Base-by-base conservation (phyloP, 1,140 invertebrate species). In the Cyclargus thomasi region DNA sequence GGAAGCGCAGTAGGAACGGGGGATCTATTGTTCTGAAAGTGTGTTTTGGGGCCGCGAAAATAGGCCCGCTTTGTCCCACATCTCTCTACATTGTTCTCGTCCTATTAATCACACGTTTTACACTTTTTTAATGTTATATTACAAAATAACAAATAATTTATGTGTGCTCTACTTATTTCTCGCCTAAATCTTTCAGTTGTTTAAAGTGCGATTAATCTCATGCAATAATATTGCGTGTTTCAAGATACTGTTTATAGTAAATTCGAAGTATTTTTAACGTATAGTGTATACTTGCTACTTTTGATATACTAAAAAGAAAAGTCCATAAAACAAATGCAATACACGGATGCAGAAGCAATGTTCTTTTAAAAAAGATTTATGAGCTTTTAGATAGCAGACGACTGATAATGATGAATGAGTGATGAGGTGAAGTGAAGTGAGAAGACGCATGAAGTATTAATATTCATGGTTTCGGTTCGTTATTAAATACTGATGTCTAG, bases 11-110 rank as follows among this genome's bases (percentile, higher is more conserved):
- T 59, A 16, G 39, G 39, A 47, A 47, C 39, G 3, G 14, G 1
- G 2, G 39, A 3, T 11, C 14, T 20, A 21, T 59, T 20, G 17
- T 21, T 18, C 18, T 59, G 55, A 11, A 59, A 22, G 18, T 59
- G 55, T 59, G 55, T 59, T 20, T 59, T 17, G 55, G 55, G 20
- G 55, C 20, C 55, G 55, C 18, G 55, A 21, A 59, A 59, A 20
- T 59, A 59, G 55, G 2, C 7, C 18, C 18, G 55, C 55, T 59
- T 59, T 59, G 55, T 59, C 18, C 55, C 39, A 47, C 11, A 47
- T 47, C 39, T 47, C 39, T 47, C 3, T 14, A 14, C 39, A 47
- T 47, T 47, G 39, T 47, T 47, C 39, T 47, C 14, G 39, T 47
- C 29, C 29, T 14, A 47, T 47, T 47, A 47, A 47, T 47, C 39